phyloP scores from a whole-genome alignment of 2,797 vertebrate genomes.

The Dromococcyx pavoninus region DNA sequence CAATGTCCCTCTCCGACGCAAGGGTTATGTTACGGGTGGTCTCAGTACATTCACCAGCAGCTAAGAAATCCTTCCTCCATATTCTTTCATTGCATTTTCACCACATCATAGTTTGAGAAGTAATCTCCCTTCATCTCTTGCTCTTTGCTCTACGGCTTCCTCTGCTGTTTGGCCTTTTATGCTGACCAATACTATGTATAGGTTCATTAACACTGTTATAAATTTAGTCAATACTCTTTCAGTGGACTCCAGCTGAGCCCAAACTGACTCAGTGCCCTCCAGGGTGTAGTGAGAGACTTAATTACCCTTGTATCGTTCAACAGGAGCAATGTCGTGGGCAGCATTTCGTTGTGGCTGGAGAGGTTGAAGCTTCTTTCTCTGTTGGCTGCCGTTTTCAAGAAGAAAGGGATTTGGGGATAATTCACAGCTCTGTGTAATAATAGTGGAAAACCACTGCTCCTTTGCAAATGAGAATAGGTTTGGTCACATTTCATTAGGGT shows the following conservation, averaged over 20 bases:
- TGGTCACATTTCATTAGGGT: background rate
- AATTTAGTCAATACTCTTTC: slow-evolving; percentile 59
- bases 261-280: slow-evolving; percentile 49
- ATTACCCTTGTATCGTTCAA: slow-evolving; percentile 61
- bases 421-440: background rate
- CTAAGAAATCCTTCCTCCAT: background rate
- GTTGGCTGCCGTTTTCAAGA: slow-evolving; percentile 14
- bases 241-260: slow-evolving; percentile 56
- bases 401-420: background rate
- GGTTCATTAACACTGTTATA: slow-evolving; percentile 57
- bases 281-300: slow-evolving; percentile 56
- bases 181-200: slow-evolving; percentile 39
- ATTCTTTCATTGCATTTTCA: background rate
- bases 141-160: background rate
- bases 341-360: background rate
- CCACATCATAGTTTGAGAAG: background rate
- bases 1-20: background rate
- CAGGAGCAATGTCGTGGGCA: slow-evolving; percentile 16
- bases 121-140: background rate
- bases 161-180: slow-evolving; percentile 20
- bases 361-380: slow-evolving; percentile 2
- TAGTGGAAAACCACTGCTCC: background rate
- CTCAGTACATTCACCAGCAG: background rate
- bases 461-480: slow-evolving; percentile 2
- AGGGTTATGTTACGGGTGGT: background rate